Evolutionary conservation across 2,797 vertebrate genomes (phyloP).

Genomic region (Gymnodraco acuticeps): DNA sequence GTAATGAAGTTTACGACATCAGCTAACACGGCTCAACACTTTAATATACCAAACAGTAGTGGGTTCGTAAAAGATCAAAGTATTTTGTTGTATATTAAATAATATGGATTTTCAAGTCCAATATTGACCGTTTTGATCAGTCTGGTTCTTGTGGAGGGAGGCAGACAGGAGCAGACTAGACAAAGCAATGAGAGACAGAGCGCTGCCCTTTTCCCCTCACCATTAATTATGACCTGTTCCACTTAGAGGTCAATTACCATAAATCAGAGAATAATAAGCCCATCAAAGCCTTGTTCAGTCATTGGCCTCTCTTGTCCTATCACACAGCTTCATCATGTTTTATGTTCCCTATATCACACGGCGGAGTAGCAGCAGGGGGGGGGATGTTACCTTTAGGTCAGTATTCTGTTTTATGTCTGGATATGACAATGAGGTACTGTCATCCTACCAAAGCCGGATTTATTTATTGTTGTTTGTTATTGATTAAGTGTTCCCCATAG

Average conservation of each 20-base stretch:
- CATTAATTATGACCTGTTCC: slow-evolving; percentile 78
- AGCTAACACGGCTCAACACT: neutral
- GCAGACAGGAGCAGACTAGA: slow-evolving; percentile 7
- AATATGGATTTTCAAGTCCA: neutral
- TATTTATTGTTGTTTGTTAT: neutral
- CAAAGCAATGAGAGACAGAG: slow-evolving; percentile 24
- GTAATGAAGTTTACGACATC: neutral
- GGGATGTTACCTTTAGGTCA: slow-evolving; percentile 4
- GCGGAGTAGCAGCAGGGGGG: slow-evolving; percentile 34
- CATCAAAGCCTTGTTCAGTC: slow-evolving; percentile 76
- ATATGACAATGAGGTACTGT: neutral
- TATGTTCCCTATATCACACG: slow-evolving; percentile 63
- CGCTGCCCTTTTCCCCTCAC: slow-evolving; percentile 67
- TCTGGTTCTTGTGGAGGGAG: neutral
- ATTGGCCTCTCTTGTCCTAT: slow-evolving; percentile 74
- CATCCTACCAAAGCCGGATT: neutral
- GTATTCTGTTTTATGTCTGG: neutral
- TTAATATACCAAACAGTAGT: neutral
- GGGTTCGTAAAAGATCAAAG: neutral
- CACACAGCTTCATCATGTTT: slow-evolving; percentile 74
- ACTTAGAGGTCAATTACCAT: slow-evolving; percentile 80
- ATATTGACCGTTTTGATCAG: neutral
- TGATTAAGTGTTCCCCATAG: too few relatives aligned
- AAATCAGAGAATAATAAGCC: slow-evolving; percentile 82
- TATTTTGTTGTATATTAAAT: neutral